Percentiles rank a stretch among this genome's conserved stretches.
phyloP scores from a whole-genome alignment of 2,888 invertebrate species.

The Brenthis ino region DNA sequence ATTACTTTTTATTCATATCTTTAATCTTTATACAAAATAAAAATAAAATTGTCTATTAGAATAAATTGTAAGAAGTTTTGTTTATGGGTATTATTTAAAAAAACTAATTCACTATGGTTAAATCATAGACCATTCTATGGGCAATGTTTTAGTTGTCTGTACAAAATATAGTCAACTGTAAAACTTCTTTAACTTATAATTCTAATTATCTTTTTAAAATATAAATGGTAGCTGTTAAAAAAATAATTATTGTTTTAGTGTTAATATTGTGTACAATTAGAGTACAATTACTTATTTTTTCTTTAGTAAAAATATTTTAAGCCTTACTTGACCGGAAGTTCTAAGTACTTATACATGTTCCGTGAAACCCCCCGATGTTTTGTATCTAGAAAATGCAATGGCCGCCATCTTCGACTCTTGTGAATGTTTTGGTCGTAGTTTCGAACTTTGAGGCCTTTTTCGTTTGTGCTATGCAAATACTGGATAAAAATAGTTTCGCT shows the following conservation, averaged over 20 bases:
- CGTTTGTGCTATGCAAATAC: conserved; percentile 74
- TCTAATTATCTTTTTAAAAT: not conserved
- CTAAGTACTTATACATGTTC: conserved; percentile 68
- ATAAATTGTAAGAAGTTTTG: not conserved
- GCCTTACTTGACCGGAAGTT: conserved; percentile 63
- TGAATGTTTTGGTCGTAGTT: conserved; percentile 88
- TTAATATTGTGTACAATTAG: not conserved
- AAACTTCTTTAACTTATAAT: conserved; percentile 1
- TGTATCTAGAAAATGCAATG: conserved; percentile 92
- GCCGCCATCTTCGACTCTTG: conserved; percentile 93
- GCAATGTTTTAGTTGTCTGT: conserved; percentile 11
- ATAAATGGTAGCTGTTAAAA: not conserved
- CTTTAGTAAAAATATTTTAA: not conserved
- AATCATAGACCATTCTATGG: conserved; percentile 21
- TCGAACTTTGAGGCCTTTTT: conserved; percentile 74
- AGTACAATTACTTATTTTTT: not conserved
- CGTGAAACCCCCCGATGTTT: conserved; percentile 83
- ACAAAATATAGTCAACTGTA: conserved; percentile 2
- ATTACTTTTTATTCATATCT: too few relatives aligned
- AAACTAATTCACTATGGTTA: conserved; percentile 24
- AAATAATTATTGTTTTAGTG: not conserved
- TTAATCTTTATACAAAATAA: too few relatives aligned
- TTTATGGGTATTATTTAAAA: conserved; percentile 24
- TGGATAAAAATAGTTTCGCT: conserved; percentile 71
- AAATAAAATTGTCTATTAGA: too few relatives aligned